phyloP scores from a whole-genome alignment of 2,113 vertebrate genomes.

The Hemiscyllium ocellatum region DNA sequence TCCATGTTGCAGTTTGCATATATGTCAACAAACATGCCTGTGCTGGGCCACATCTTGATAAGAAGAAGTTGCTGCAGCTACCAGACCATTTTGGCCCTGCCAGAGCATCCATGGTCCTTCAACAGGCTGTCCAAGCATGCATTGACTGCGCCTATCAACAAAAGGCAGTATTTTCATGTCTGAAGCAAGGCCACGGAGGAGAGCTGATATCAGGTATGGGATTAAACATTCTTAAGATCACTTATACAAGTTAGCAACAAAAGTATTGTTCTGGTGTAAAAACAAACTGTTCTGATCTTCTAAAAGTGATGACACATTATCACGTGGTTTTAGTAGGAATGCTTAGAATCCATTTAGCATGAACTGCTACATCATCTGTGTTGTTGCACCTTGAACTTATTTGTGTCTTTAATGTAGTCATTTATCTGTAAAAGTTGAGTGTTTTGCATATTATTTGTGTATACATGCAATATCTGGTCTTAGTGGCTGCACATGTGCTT shows the following conservation, averaged over 20 bases:
- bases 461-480: too few species aligned
- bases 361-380: not conserved
- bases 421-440: not conserved
- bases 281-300: not conserved
- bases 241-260: not conserved
- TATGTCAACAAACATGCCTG: conserved; percentile 90
- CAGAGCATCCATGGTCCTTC: conserved; percentile 74
- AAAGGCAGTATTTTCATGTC: conserved; percentile 84
- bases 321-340: not conserved
- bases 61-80: conserved; percentile 85
- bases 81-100: conserved; percentile 86
- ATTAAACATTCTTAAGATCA: not conserved
- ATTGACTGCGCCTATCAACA: conserved; percentile 91
- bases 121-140: conserved; percentile 90
- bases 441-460: not conserved
- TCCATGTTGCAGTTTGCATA: conserved; percentile 77
- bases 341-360: too few species aligned
- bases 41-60: conserved; percentile 81
- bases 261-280: not conserved
- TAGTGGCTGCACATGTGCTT: not conserved
- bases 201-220: conserved; percentile 85
- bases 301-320: not conserved
- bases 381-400: not conserved
- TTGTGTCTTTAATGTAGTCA: not conserved
- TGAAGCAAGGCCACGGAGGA: conserved; percentile 84